A percentile compares a stretch with the other conserved stretches of the same genome.
These are phyloP conservation scores for Heloderma charlesbogerti DNA, from an alignment of 2,113 vertebrate species.

Conservation along the genomic window DNA sequence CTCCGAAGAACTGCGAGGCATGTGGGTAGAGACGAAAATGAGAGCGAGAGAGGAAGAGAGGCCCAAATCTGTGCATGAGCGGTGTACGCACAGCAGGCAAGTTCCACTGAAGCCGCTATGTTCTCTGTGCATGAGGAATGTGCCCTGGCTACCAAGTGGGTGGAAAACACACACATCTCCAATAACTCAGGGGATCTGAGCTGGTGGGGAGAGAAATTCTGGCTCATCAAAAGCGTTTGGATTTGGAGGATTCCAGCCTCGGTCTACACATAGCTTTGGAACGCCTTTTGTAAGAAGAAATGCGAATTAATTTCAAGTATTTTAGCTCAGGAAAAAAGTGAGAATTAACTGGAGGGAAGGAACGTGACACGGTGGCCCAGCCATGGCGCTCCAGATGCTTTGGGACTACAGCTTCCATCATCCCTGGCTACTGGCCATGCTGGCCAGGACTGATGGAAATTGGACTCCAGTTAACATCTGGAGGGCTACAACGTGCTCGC, in stretches of 20 bases:
- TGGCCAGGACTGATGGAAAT: too few species aligned
- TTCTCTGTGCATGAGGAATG: not conserved
- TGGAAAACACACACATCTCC: not conserved
- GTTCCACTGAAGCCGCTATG: not conserved
- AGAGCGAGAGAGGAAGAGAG: not conserved
- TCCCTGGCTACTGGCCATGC: too few species aligned
- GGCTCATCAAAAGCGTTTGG: not conserved
- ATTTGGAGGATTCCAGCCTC: too few species aligned
- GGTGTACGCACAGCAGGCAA: not conserved
- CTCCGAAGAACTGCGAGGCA: slow-evolving; percentile 16
- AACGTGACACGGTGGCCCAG: too few species aligned
- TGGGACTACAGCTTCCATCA: too few species aligned
- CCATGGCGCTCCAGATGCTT: too few species aligned
- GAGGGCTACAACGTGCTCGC: too few species aligned
- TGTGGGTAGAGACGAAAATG: not conserved
- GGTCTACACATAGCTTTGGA: not conserved
- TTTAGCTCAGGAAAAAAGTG: not conserved
- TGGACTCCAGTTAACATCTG: too few species aligned
- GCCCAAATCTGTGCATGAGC: too few species aligned
- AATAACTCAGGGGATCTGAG: not conserved
- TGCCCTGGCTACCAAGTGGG: not conserved
- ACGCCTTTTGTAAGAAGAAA: not conserved
- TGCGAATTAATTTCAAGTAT: not conserved
- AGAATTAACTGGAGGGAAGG: too few species aligned
- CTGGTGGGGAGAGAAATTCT: not conserved